Conservation (phyloP, 1,140 invertebrate genomes). For the Myzus persicae region DNA sequence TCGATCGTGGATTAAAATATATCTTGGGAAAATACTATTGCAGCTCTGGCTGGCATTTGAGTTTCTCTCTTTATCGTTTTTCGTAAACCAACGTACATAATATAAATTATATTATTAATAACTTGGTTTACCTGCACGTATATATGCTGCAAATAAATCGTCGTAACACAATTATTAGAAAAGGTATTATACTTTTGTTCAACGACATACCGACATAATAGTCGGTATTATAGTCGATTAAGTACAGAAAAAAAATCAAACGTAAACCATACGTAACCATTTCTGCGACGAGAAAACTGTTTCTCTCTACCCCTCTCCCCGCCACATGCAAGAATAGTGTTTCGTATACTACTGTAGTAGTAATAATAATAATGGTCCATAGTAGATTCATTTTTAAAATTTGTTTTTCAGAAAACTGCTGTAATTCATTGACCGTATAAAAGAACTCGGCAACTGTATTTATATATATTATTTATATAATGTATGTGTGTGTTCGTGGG, state of each 20-base stretch:
- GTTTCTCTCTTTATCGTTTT: neutral
- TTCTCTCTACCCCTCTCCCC: too few species aligned
- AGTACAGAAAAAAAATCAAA: slow-evolving; percentile 22
- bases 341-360: neutral
- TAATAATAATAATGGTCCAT: neutral
- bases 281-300: neutral
- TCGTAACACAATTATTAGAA: neutral
- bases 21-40: neutral
- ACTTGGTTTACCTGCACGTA: neutral
- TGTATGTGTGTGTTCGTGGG: neutral
- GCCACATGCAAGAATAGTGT: neutral
- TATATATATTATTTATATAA: neutral
- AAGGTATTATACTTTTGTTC: neutral
- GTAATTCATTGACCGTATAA: slow-evolving; percentile 19
- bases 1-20: neutral
- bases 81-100: neutral
- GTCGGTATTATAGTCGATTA: neutral
- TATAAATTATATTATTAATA: slow-evolving; percentile 8
- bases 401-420: neutral
- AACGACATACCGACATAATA: neutral
- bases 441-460: slow-evolving; percentile 14
- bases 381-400: slow-evolving; percentile 19
- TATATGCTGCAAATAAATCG: neutral
- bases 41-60: neutral
- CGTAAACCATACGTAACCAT: neutral